phyloP scores from a whole-genome alignment of 1,140 invertebrate genomes.

The Euwallacea fornicatus region DNA sequence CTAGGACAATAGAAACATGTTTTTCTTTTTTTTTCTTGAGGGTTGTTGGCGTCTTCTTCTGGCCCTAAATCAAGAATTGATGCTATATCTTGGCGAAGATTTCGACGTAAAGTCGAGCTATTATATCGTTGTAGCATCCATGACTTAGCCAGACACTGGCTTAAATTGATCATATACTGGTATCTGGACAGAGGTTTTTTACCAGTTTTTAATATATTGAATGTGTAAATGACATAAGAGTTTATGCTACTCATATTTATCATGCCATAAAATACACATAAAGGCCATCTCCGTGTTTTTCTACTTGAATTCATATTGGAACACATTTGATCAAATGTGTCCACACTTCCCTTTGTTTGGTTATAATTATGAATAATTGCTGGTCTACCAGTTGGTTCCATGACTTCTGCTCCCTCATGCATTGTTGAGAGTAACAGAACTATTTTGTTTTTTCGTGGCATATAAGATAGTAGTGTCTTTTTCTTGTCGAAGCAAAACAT shows the following conservation, averaged over 20 bases:
- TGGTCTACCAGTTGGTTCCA: conserved; percentile 44
- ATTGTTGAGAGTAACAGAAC: conserved; percentile 44
- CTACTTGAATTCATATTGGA: no score
- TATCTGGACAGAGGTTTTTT: conserved; percentile 15
- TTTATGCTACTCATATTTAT: conserved; percentile 10
- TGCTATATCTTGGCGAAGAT: conserved; percentile 1
- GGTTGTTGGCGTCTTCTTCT: no score
- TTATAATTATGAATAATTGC: conserved; percentile 52
- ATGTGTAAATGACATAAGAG: conserved; percentile 11
- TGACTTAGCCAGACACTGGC: no score
- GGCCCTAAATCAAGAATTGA: no score
- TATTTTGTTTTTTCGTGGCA: conserved; percentile 32
- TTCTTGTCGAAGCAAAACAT: conserved; percentile 41
- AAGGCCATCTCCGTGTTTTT: conserved; percentile 29
- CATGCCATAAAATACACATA: conserved; percentile 11
- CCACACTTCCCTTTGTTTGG: conserved; percentile 50
- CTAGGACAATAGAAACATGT: conserved; percentile 24
- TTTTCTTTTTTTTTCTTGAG: conserved; percentile 4
- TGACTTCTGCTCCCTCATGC: conserved; percentile 38
- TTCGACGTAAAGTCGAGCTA: neutral
- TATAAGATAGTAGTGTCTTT: conserved; percentile 4
- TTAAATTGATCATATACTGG: neutral
- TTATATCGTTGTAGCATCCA: no score
- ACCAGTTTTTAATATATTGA: neutral
- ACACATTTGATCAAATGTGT: no score